phyloP scores from a whole-genome alignment of 1,140 invertebrate genomes.

The Periplaneta americana region DNA sequence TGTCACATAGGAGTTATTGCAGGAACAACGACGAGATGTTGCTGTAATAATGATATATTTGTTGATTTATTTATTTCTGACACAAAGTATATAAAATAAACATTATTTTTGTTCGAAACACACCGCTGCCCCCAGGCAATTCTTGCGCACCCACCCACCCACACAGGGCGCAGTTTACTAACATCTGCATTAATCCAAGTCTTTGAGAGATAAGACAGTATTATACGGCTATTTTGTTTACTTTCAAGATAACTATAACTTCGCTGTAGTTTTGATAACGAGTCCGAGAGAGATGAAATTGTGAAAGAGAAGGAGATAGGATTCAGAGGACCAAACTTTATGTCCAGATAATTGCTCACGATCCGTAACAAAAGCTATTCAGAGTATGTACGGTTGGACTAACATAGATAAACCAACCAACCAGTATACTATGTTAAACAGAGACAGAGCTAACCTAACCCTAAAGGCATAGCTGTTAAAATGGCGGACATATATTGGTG shows the following conservation, averaged over 20 bases:
- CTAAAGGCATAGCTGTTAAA: background rate
- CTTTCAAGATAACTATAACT: background rate
- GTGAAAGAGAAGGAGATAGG: background rate
- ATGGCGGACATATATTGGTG: background rate
- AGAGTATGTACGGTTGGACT: background rate
- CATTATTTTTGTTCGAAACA: too few relatives aligned
- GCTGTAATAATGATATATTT: too few relatives aligned
- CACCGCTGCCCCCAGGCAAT: too few relatives aligned
- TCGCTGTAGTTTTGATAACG: background rate
- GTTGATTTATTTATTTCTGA: too few relatives aligned
- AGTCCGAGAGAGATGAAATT: background rate
- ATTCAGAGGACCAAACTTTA: background rate
- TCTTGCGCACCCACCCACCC: too few relatives aligned
- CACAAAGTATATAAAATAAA: too few relatives aligned
- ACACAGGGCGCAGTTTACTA: too few relatives aligned
- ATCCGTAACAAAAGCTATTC: background rate
- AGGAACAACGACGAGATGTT: too few relatives aligned
- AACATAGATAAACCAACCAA: background rate
- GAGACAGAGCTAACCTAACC: background rate
- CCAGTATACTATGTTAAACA: background rate
- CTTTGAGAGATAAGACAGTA: background rate
- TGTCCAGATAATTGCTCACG: background rate
- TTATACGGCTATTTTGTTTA: background rate
- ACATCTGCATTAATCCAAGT: too few relatives aligned
- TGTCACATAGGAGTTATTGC: too few relatives aligned